Conservation (phyloP, 2,797 vertebrate genomes). For the Melanotaenia pygmaea region DNA sequence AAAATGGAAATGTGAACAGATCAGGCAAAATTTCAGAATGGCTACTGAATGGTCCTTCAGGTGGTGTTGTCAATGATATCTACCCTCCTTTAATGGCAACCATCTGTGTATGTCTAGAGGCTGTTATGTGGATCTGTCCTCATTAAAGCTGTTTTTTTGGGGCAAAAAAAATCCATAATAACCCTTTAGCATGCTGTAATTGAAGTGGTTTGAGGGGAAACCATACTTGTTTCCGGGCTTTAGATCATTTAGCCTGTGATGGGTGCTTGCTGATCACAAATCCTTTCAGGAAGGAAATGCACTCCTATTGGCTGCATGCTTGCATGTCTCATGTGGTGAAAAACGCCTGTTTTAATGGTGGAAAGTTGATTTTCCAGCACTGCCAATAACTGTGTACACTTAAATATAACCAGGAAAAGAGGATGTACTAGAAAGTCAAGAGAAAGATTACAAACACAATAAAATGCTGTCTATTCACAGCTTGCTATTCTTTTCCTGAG, state of each 20-base stretch:
- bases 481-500: background rate
- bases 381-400: background rate
- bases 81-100: slow-evolving; percentile 7
- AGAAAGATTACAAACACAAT: background rate
- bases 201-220: background rate
- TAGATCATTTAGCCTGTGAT: background rate
- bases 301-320: background rate
- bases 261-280: background rate
- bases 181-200: background rate
- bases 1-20: background rate
- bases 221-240: background rate
- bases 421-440: background rate
- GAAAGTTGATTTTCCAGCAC: background rate
- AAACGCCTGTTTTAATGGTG: background rate
- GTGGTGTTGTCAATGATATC: background rate
- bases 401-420: background rate
- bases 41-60: slow-evolving; percentile 1
- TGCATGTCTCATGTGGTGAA: background rate
- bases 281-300: background rate
- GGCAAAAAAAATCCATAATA: background rate
- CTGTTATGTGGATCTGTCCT: background rate
- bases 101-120: background rate
- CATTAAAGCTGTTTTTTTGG: background rate
- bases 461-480: background rate
- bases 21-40: slow-evolving; percentile 9